Evolutionary conservation across 2,888 invertebrate genomes (phyloP).

Genomic region (Sphecodes monilicornis): DNA sequence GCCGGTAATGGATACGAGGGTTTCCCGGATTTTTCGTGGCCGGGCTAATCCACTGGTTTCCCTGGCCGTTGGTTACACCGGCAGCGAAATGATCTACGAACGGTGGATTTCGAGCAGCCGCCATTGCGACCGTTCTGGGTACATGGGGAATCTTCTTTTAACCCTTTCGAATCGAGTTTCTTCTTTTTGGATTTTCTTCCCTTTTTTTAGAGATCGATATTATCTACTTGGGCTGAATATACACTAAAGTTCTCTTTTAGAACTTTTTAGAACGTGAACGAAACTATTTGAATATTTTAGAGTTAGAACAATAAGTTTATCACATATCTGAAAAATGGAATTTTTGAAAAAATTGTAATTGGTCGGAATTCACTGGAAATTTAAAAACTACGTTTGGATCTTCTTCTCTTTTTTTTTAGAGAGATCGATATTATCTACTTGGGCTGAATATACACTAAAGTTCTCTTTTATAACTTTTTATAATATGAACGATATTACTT

Average conservation of each 20-base stretch:
- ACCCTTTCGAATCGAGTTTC: conserved; percentile 5
- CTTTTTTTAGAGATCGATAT: not conserved
- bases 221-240: not conserved
- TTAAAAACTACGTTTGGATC: no score
- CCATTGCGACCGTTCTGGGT: not conserved
- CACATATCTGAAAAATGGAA: no score
- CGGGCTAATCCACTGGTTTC: conserved; percentile 11
- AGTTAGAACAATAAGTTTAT: no score
- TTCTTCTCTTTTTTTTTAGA: not conserved
- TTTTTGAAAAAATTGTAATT: no score
- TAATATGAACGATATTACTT: not conserved
- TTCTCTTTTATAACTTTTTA: not conserved
- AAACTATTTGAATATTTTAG: no score
- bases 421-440: not conserved
- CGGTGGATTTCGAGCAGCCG: not conserved
- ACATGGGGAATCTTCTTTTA: not conserved
- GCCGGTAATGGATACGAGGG: conserved; percentile 2
- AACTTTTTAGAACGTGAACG: not conserved
- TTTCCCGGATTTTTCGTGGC: conserved; percentile 17
- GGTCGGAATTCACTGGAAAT: no score
- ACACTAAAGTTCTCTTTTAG: not conserved
- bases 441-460: not conserved
- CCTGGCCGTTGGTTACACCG: not conserved
- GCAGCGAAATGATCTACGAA: conserved; percentile 14
- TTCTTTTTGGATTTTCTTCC: not conserved